Conservation (phyloP, 2,797 vertebrate genomes). For the Chaunax sp. region DNA sequence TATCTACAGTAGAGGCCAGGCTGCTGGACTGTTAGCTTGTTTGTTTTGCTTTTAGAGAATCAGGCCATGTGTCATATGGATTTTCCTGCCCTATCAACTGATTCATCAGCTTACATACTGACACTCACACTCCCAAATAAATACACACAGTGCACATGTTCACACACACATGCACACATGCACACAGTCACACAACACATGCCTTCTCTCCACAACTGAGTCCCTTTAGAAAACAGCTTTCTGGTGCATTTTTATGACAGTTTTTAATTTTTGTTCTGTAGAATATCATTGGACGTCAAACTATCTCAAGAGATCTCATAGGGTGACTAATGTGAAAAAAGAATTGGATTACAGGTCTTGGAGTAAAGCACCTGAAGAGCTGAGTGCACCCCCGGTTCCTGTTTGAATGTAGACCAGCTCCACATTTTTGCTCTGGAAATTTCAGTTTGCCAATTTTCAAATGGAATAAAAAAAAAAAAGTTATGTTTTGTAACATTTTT, state of each 20-base stretch:
- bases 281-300: constrained; percentile 40
- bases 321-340: constrained; percentile 55
- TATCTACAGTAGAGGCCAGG: constrained; percentile 74
- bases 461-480: constrained; percentile 81
- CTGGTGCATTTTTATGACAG: constrained; percentile 61
- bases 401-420: constrained; percentile 85
- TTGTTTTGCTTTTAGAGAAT: constrained; percentile 78
- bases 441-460: constrained; percentile 87
- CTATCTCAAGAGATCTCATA: constrained; percentile 30
- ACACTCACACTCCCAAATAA: constrained; percentile 40
- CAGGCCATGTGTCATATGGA: constrained; percentile 64
- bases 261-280: constrained; percentile 49
- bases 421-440: constrained; percentile 71
- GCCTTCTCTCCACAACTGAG: constrained; percentile 76
- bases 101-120: constrained; percentile 53
- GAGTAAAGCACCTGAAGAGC: constrained; percentile 47
- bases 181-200: constrained; percentile 57
- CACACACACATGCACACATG: constrained; percentile 19
- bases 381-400: constrained; percentile 77
- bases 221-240: constrained; percentile 77
- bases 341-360: constrained; percentile 48
- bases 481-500: constrained; percentile 94
- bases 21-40: constrained; percentile 75
- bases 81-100: constrained; percentile 70
- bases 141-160: constrained; percentile 34